These are phyloP conservation scores for Arremon brunneinucha DNA, from an alignment of 2,797 vertebrate species.

Conservation along the genomic window DNA sequence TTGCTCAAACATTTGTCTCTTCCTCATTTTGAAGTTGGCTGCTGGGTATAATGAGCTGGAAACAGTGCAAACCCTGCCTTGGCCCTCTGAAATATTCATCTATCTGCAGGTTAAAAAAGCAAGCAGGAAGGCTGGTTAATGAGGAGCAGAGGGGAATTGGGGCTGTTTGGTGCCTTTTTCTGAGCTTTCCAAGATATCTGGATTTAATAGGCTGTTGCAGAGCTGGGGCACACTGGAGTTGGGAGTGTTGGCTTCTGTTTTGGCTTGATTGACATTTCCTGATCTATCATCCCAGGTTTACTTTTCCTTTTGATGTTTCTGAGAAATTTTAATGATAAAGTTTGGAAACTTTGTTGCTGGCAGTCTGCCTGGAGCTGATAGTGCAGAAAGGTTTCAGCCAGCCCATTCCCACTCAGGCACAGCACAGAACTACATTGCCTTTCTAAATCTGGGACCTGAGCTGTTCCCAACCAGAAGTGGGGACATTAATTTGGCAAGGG, in stretches of 20 bases:
- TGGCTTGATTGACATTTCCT: background rate
- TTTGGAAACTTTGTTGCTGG: background rate
- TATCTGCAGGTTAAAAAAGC: background rate
- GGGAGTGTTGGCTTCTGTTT: background rate
- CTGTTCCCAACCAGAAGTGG: background rate
- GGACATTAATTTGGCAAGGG: background rate
- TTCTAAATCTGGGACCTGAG: background rate
- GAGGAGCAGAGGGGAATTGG: background rate
- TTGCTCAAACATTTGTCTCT: background rate
- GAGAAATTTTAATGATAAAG: background rate
- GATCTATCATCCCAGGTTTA: background rate
- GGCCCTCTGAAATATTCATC: background rate
- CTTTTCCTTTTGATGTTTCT: background rate
- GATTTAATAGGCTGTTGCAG: background rate
- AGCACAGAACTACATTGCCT: accelerated
- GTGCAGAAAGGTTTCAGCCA: background rate
- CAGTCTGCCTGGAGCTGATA: background rate
- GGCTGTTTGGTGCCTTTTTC: background rate
- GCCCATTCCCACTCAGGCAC: accelerated
- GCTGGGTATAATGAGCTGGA: background rate
- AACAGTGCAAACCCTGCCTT: background rate
- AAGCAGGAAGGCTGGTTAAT: background rate
- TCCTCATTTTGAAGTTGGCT: background rate
- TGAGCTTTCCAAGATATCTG: background rate
- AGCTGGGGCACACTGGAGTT: background rate